Percentiles rank a stretch among this genome's conserved stretches.
phyloP scores from a whole-genome alignment of 2,797 vertebrate genomes.

The Synanceia verrucosa region DNA sequence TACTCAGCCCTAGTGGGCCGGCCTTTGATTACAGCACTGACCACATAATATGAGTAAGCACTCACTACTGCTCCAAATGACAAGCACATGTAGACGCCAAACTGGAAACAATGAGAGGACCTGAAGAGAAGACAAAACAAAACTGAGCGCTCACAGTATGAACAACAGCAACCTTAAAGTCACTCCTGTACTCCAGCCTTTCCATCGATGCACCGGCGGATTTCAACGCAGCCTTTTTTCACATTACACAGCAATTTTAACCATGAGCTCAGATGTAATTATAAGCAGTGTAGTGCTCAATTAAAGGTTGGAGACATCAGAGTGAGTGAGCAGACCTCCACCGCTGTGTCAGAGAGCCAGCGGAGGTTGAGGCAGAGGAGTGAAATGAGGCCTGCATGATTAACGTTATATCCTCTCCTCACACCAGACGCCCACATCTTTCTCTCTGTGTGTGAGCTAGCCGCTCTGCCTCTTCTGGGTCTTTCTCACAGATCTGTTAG shows the following conservation, averaged over 20 bases:
- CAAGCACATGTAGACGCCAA: slow-evolving; percentile 78
- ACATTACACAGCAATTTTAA: slow-evolving; percentile 66
- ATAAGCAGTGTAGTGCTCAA: slow-evolving; percentile 65
- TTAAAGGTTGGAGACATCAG: slow-evolving; percentile 71
- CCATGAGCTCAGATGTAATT: slow-evolving; percentile 75
- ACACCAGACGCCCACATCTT: slow-evolving; percentile 53
- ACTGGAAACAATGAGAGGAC: slow-evolving; percentile 76
- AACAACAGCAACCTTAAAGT: slow-evolving; percentile 8
- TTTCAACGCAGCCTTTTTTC: slow-evolving; percentile 52
- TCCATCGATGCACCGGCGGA: slow-evolving; percentile 39
- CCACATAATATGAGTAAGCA: slow-evolving; percentile 81
- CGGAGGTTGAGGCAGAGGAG: slow-evolving; percentile 57
- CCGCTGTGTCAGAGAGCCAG: slow-evolving; percentile 67
- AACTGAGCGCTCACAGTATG: slow-evolving; percentile 26
- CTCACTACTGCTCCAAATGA: slow-evolving; percentile 78
- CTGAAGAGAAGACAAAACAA: slow-evolving; percentile 56
- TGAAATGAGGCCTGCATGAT: slow-evolving; percentile 69
- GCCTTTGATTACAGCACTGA: slow-evolving; percentile 79
- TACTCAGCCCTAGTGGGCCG: slow-evolving; percentile 76
- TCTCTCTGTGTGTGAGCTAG: slow-evolving; percentile 1
- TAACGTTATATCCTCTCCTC: slow-evolving; percentile 59
- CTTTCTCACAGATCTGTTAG: slow-evolving; percentile 42
- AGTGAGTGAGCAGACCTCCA: slow-evolving; percentile 71
- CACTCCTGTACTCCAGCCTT: slow-evolving; percentile 29
- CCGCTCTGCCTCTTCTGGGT: slow-evolving; percentile 32